These are phyloP conservation scores for Acanthiza pusilla DNA, from an alignment of 2,797 vertebrate species.

Conservation along the genomic window DNA sequence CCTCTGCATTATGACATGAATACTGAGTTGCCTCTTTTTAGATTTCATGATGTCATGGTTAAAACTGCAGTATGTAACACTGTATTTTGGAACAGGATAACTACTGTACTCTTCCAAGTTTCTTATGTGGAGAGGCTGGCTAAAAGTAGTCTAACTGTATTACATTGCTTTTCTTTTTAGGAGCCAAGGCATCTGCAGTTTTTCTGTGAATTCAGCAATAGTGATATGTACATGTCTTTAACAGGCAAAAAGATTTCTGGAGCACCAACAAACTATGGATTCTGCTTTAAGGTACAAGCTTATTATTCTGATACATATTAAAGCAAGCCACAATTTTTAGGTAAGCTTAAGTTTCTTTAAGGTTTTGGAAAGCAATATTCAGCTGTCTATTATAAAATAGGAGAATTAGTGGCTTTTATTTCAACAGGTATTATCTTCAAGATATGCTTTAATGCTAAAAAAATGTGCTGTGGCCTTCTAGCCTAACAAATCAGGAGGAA, in stretches of 20 bases:
- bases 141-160: slow-evolving; percentile 47
- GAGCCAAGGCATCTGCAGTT: slow-evolving; percentile 97
- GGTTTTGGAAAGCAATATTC: slow-evolving; percentile 58
- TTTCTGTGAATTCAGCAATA: slow-evolving; percentile 91
- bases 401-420: slow-evolving; percentile 85
- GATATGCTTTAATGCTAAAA: slow-evolving; percentile 81
- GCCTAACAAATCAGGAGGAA: slow-evolving; percentile 88
- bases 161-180: slow-evolving; percentile 72
- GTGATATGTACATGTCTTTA: slow-evolving; percentile 87
- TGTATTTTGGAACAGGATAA: slow-evolving; percentile 5
- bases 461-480: slow-evolving; percentile 84
- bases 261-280: slow-evolving; percentile 88
- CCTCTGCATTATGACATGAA: not conserved
- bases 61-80: not conserved
- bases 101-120: not conserved
- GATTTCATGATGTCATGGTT: not conserved
- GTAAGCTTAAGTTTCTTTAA: slow-evolving; percentile 68
- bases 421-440: slow-evolving; percentile 83
- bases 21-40: not conserved
- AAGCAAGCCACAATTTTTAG: slow-evolving; percentile 70
- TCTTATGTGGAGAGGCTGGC: not conserved
- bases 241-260: slow-evolving; percentile 88
- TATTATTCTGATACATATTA: slow-evolving; percentile 70
- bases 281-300: slow-evolving; percentile 93
- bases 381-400: slow-evolving; percentile 75